Evolutionary conservation across 2,888 invertebrate genomes (phyloP).

Genomic region (Watsonalla cultraria): DNA sequence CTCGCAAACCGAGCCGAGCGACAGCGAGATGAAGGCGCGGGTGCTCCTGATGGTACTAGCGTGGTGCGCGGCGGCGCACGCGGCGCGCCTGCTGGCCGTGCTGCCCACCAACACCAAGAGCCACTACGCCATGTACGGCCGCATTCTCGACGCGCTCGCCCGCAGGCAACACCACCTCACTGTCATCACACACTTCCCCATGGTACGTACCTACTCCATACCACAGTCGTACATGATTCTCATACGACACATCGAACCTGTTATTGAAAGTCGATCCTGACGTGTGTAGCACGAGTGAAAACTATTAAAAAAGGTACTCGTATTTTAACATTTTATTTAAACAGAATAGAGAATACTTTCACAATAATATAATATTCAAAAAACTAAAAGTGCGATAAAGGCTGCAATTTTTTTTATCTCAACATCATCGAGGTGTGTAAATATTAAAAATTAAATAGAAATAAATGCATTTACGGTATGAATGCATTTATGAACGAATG

Average conservation of each 20-base stretch:
- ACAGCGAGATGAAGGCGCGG: slow-evolving; percentile 64
- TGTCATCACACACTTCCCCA: slow-evolving; percentile 67
- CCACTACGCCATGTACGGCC: slow-evolving; percentile 75
- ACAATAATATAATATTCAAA: too few species aligned
- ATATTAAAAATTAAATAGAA: too few species aligned
- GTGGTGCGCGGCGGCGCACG: slow-evolving; percentile 40
- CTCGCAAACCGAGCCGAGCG: slow-evolving; percentile 49
- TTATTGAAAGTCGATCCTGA: background rate
- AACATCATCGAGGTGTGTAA: too few species aligned
- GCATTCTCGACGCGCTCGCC: slow-evolving; percentile 65
- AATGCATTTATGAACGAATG: too few species aligned
- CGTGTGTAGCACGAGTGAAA: too few species aligned
- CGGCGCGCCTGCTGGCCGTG: slow-evolving; percentile 65
- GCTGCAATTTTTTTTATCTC: too few species aligned
- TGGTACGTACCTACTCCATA: slow-evolving; percentile 46
- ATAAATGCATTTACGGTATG: too few species aligned
- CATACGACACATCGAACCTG: background rate
- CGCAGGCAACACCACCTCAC: slow-evolving; percentile 62
- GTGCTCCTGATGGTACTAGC: slow-evolving; percentile 39
- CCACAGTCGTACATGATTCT: too few species aligned
- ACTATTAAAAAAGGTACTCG: too few species aligned
- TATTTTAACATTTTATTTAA: too few species aligned
- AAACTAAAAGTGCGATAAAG: too few species aligned
- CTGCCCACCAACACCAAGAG: slow-evolving; percentile 75
- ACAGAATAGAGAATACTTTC: too few species aligned